phyloP scores from a whole-genome alignment of 1,140 invertebrate species.

The Heterodera schachtii region DNA sequence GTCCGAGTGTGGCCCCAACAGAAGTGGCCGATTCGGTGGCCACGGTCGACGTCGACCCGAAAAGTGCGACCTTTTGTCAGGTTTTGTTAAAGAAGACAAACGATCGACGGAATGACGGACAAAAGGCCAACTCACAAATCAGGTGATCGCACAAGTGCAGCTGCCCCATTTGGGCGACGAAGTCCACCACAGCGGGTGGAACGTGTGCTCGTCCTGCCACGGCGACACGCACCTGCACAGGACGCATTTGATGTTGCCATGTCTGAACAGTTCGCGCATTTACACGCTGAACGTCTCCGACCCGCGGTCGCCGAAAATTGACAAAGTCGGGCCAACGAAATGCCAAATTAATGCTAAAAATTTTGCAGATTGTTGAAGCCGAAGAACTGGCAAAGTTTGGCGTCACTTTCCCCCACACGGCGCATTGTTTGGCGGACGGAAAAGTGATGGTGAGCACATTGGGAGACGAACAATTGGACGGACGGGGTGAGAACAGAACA shows the following conservation, averaged over 20 bases:
- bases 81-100: conserved; percentile 8
- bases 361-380: conserved; percentile 69
- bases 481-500: conserved; percentile 66
- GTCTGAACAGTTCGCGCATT: conserved; percentile 42
- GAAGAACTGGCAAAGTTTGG: conserved; percentile 76
- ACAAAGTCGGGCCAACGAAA: conserved; percentile 55
- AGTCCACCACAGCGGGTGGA: conserved; percentile 52
- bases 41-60: conserved; percentile 44
- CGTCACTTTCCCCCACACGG: conserved; percentile 83
- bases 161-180: conserved; percentile 50
- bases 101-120: neutral
- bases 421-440: conserved; percentile 86
- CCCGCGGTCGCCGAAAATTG: conserved; percentile 36
- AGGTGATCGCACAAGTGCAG: conserved; percentile 37
- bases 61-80: conserved; percentile 44
- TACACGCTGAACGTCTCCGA: conserved; percentile 42
- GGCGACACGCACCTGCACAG: neutral
- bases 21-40: conserved; percentile 31
- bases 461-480: conserved; percentile 79
- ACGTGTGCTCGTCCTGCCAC: conserved; percentile 46
- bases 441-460: conserved; percentile 92
- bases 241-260: conserved; percentile 44
- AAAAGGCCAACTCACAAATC: neutral
- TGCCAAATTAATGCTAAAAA: neutral
- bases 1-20: conserved; percentile 28